These are phyloP conservation scores for Peromyscus leucopus DNA, from an alignment of 2,113 vertebrate species.

Conservation along the genomic window DNA sequence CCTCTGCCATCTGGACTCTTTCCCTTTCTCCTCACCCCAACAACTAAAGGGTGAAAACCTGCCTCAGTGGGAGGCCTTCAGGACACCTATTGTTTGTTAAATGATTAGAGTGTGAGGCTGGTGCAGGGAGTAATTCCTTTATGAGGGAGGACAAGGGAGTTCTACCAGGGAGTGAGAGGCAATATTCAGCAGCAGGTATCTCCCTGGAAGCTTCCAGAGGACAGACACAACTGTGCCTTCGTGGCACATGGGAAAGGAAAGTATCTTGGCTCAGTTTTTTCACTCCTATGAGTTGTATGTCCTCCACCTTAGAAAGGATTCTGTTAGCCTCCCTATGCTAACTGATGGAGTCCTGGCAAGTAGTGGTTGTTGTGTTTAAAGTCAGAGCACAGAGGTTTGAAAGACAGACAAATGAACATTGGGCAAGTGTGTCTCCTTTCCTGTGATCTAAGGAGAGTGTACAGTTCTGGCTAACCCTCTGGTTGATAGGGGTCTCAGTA, in stretches of 20 bases:
- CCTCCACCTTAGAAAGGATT: neutral
- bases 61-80: neutral
- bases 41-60: neutral
- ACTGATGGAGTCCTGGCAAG: neutral
- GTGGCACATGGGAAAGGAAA: neutral
- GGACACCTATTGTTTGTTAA: neutral
- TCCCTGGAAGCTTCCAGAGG: neutral
- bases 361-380: neutral
- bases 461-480: neutral
- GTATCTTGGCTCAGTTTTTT: neutral
- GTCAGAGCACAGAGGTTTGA: neutral
- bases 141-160: neutral
- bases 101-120: neutral
- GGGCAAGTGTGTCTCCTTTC: neutral
- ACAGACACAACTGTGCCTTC: neutral
- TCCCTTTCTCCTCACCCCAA: neutral
- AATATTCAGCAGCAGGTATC: neutral
- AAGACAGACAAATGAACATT: neutral
- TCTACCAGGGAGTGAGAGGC: neutral
- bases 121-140: neutral
- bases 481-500: neutral
- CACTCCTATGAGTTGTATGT: neutral
- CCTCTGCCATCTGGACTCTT: neutral
- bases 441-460: neutral
- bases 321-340: neutral